Conservation (phyloP, 2,113 vertebrate species). For the Dendrocopos noguchii region DNA sequence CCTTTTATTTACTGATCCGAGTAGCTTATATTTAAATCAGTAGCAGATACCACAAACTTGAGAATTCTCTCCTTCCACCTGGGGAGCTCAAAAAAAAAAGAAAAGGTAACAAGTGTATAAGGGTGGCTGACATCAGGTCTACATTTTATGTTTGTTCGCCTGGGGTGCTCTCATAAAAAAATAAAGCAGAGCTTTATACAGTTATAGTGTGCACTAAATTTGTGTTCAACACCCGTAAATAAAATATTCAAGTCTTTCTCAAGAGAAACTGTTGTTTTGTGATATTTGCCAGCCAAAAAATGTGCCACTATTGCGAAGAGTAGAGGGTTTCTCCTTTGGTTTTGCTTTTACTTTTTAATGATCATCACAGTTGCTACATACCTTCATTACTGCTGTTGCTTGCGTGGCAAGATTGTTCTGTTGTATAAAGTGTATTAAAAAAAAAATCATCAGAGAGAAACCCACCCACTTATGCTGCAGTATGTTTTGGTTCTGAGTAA, state of each 20-base stretch:
- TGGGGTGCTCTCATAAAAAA: conserved; percentile 70
- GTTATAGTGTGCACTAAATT: conserved; percentile 46
- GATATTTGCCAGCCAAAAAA: conserved; percentile 24
- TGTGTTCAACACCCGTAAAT: conserved; percentile 54
- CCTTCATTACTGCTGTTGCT: background rate
- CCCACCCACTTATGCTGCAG: background rate
- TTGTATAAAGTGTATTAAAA: background rate
- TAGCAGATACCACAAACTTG: conserved; percentile 1
- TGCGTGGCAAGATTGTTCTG: background rate
- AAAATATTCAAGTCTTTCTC: conserved; percentile 61
- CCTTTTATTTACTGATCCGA: conserved; percentile 11
- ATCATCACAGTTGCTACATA: background rate
- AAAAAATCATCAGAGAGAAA: background rate
- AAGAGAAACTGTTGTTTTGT: conserved; percentile 57
- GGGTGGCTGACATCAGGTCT: conserved; percentile 64
- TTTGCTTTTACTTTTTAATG: conserved; percentile 12
- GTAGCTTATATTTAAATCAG: conserved; percentile 49
- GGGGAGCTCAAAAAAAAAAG: background rate
- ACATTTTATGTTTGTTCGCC: conserved; percentile 58
- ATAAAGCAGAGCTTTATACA: conserved; percentile 64
- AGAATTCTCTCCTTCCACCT: conserved; percentile 40
- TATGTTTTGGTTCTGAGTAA: conserved; percentile 51
- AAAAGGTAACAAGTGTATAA: conserved; percentile 32
- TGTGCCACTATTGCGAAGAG: background rate
- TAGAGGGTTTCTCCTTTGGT: background rate